phyloP scores from a whole-genome alignment of 2,888 invertebrate species.

The Petrophora chlorosata region DNA sequence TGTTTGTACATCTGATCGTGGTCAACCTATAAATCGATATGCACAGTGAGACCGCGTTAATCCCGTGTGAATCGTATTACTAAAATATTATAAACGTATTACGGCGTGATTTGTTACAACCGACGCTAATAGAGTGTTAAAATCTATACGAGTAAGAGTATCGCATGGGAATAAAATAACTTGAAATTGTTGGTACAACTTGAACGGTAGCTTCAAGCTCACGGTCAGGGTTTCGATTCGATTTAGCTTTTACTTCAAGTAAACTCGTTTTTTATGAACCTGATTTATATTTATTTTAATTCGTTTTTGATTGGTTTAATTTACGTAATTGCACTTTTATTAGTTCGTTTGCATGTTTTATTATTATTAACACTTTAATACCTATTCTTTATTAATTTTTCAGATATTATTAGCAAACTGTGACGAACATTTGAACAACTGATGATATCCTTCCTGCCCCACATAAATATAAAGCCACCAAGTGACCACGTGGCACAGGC shows the following conservation, averaged over 20 bases:
- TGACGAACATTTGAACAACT: too few relatives aligned
- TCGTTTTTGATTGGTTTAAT: too few relatives aligned
- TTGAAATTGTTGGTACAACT: too few relatives aligned
- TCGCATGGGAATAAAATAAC: slow-evolving; percentile 28
- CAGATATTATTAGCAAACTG: too few relatives aligned
- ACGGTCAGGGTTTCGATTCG: background rate
- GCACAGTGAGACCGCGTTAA: slow-evolving; percentile 30
- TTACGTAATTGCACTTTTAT: too few relatives aligned
- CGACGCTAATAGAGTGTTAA: slow-evolving; percentile 34
- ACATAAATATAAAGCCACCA: background rate
- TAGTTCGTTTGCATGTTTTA: too few relatives aligned
- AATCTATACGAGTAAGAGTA: slow-evolving; percentile 20
- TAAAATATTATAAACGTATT: slow-evolving; percentile 30
- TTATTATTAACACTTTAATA: too few relatives aligned
- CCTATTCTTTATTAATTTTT: too few relatives aligned
- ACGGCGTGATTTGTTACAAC: slow-evolving; percentile 34
- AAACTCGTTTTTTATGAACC: too few relatives aligned
- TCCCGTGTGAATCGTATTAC: slow-evolving; percentile 36
- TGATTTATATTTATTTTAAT: too few relatives aligned
- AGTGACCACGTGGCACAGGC: too few relatives aligned
- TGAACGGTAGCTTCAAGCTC: slow-evolving; percentile 20
- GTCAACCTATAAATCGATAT: slow-evolving; percentile 13
- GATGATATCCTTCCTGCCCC: background rate
- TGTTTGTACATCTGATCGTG: background rate
- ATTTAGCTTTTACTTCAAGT: background rate